A percentile compares a stretch with the other conserved stretches of the same genome.
Evolutionary conservation across 2,113 vertebrate species (phyloP).

Genomic region (Stomatorhinus ivindoensis): DNA sequence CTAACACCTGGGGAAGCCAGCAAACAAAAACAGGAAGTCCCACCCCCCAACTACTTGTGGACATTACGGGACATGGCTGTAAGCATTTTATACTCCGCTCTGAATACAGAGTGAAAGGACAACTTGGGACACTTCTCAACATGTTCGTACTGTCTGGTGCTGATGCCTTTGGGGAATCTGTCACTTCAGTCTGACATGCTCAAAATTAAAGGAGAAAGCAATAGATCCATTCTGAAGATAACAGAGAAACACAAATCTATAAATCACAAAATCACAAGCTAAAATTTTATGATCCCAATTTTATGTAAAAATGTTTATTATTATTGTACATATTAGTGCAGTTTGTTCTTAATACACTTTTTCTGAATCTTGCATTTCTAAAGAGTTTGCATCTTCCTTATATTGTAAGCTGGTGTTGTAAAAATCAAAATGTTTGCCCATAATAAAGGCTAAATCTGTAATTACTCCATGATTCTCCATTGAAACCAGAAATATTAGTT

Average conservation of each 20-base stretch:
- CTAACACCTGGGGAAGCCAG: neutral
- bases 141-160: neutral
- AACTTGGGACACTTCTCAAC: neutral
- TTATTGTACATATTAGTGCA: conserved; percentile 1
- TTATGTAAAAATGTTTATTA: conserved; percentile 1
- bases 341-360: neutral
- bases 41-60: neutral
- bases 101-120: neutral
- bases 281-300: neutral
- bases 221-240: neutral
- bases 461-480: neutral
- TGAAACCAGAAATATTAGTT: neutral
- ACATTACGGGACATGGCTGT: neutral
- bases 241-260: neutral
- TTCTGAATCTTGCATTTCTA: neutral
- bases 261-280: neutral
- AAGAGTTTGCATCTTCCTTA: neutral
- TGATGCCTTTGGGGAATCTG: neutral
- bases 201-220: neutral
- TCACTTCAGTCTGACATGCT: neutral
- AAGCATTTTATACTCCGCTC: neutral
- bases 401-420: neutral
- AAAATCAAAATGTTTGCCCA: neutral
- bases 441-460: neutral
- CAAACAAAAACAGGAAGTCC: neutral